Percentiles rank a stretch among this genome's conserved stretches.
phyloP scores from a whole-genome alignment of 2,888 invertebrate species.

The Pemphredon lugubris region DNA sequence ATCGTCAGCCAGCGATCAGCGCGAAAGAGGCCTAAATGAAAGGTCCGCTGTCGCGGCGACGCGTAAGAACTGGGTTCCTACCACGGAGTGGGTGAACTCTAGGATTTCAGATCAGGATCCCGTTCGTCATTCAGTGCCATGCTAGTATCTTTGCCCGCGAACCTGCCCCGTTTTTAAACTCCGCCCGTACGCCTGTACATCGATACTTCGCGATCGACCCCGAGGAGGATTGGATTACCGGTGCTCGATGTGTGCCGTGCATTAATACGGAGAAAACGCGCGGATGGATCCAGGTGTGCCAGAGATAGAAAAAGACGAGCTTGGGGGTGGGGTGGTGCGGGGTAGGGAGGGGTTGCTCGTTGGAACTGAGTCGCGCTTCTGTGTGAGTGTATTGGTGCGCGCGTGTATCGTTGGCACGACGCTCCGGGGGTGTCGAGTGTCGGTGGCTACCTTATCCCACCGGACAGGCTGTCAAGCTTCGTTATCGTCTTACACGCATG shows the following conservation, averaged over 20 bases:
- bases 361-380: too few relatives aligned
- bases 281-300: slow-evolving; percentile 51
- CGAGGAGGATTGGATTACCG: slow-evolving; percentile 73
- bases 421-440: slow-evolving; percentile 74
- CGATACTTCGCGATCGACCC: slow-evolving; percentile 71
- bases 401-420: slow-evolving; percentile 66
- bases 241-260: slow-evolving; percentile 67
- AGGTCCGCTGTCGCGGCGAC: too few relatives aligned
- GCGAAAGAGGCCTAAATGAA: too few relatives aligned
- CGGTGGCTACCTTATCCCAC: slow-evolving; percentile 78
- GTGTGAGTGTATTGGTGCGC: slow-evolving; percentile 18
- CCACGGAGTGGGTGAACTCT: slow-evolving; percentile 40
- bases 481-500: slow-evolving; percentile 78
- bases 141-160: slow-evolving; percentile 50
- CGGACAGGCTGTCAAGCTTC: slow-evolving; percentile 80
- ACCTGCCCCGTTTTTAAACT: slow-evolving; percentile 71
- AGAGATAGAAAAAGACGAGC: slow-evolving; percentile 26
- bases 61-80: slow-evolving; percentile 30
- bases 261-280: slow-evolving; percentile 69
- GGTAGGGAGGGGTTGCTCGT: slow-evolving; percentile 1
- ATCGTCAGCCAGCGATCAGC: too few relatives aligned
- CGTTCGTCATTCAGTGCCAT: slow-evolving; percentile 59
- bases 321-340: slow-evolving; percentile 29
- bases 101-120: slow-evolving; percentile 64
- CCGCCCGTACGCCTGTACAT: slow-evolving; percentile 66